Evolutionary conservation across 1,140 invertebrate species (phyloP), one percentile per base, ranked within the genome.

Genomic region (Panagrolaimus sp.): DNA sequence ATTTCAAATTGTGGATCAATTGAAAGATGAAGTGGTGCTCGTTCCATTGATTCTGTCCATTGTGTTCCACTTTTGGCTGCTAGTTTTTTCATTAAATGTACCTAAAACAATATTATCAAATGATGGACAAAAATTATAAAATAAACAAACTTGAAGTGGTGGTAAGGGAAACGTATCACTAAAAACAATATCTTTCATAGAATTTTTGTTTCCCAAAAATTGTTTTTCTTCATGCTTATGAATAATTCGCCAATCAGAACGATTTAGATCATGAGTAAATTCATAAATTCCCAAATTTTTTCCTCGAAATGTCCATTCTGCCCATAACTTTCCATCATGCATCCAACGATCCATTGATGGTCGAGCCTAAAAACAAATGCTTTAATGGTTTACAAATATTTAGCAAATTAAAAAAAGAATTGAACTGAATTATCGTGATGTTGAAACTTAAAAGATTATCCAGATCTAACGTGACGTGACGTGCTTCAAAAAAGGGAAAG

Each of bases 261-360:
- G 75, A 69, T 82, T 80, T 62, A 83, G 58, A 70, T 83, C 80
- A 14, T 70, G 48, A 12, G 43, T 62, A 63, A 82, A 82, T 47
- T 83, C 78, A 69, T 75, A 83, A 43, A 83, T 45, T 17, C 80
- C 80, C 17, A 82, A 68, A 62, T 80, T 73, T 26, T 58, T 55
- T 45, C 80, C 80, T 1, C 80, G 70, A 62, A 76, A 82, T 17
- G 77, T 81, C 75, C 77, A 82, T 65, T 82, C 80, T 14, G 76
- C 81, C 67, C 73, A 82, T 26, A 82, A 14, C 46, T 67, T 69
- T 14, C 80, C 80, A 10, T 63, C 58, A 26, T 79, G 77, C 45
- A 81, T 70, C 80, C 80, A 82, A 10, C 76, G 78, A 67, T 82
- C 80, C 80, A 82, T 82, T 28, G 65, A 69, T 21, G 79, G 80